Percentiles rank a stretch among this genome's conserved stretches.
Conservation (phyloP, 2,888 invertebrate genomes). For the Iselma pallidipennis region DNA sequence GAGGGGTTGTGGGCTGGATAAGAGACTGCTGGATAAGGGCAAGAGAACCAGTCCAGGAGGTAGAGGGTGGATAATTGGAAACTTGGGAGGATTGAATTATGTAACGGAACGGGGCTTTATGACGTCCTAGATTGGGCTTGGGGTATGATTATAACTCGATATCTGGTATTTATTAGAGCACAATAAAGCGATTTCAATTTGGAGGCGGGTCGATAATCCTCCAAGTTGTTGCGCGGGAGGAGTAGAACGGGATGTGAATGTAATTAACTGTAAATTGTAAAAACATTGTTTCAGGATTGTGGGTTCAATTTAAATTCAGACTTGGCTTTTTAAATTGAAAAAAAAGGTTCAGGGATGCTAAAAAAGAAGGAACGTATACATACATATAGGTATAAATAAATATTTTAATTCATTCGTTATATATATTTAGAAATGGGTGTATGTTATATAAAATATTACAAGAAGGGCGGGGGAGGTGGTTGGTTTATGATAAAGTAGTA, state of each 20-base stretch:
- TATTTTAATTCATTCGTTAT: too few relatives aligned
- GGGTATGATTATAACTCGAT: constrained; percentile 40
- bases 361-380: too few relatives aligned
- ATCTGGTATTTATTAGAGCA: constrained; percentile 46
- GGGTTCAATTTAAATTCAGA: constrained; percentile 10
- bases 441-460: too few relatives aligned
- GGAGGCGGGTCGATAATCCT: constrained; percentile 42
- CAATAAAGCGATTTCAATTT: constrained; percentile 48
- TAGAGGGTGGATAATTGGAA: background rate
- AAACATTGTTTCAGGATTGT: constrained; percentile 36
- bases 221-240: constrained; percentile 34
- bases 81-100: constrained; percentile 23
- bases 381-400: too few relatives aligned
- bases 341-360: background rate
- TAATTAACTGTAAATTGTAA: constrained; percentile 43
- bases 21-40: too few relatives aligned
- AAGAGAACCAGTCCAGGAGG: background rate
- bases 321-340: background rate
- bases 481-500: constrained; percentile 40
- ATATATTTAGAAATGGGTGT: too few relatives aligned
- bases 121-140: constrained; percentile 35
- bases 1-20: background rate
- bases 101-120: constrained; percentile 36
- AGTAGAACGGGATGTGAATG: constrained; percentile 24
- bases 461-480: background rate